phyloP scores from a whole-genome alignment of 1,140 invertebrate species.

The Brachionus manjavacas region DNA sequence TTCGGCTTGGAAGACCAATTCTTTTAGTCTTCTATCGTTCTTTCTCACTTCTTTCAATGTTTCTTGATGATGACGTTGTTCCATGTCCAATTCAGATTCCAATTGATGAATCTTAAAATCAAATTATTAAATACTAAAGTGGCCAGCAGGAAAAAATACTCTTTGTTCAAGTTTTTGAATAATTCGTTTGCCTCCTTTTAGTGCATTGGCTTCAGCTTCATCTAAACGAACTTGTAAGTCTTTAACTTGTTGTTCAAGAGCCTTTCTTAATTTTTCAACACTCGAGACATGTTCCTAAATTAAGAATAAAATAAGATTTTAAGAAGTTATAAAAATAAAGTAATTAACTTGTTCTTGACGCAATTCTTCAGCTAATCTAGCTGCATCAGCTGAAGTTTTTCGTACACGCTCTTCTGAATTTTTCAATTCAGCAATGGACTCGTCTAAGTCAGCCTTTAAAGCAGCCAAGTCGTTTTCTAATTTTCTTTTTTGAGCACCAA shows the following conservation, averaged over 20 bases:
- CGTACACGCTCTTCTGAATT: slow-evolving; percentile 93
- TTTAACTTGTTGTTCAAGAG: slow-evolving; percentile 92
- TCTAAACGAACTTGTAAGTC: slow-evolving; percentile 92
- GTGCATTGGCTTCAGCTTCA: slow-evolving; percentile 88
- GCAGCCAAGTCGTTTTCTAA: slow-evolving; percentile 92
- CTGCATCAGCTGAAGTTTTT: slow-evolving; percentile 78
- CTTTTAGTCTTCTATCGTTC: slow-evolving; percentile 69
- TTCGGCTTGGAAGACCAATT: slow-evolving; percentile 83
- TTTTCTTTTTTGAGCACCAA: slow-evolving; percentile 93
- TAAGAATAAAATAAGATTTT: background rate
- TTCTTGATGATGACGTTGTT: slow-evolving; percentile 82
- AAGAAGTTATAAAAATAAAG: background rate
- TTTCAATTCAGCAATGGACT: slow-evolving; percentile 68
- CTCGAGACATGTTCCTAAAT: slow-evolving; percentile 77
- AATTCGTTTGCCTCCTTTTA: slow-evolving; percentile 90
- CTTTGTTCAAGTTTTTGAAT: slow-evolving; percentile 62
- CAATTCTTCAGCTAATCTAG: slow-evolving; percentile 91
- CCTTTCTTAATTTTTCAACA: slow-evolving; percentile 95
- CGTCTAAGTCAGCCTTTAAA: slow-evolving; percentile 69
- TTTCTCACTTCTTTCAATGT: slow-evolving; percentile 69
- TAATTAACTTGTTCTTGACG: slow-evolving; percentile 75
- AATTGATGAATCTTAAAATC: slow-evolving; percentile 70
- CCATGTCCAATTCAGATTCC: slow-evolving; percentile 92
- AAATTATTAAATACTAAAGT: no score
- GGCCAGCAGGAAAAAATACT: no score